Base-by-base conservation (phyloP, 2,113 vertebrate species). In the Leucopternis melanops region DNA sequence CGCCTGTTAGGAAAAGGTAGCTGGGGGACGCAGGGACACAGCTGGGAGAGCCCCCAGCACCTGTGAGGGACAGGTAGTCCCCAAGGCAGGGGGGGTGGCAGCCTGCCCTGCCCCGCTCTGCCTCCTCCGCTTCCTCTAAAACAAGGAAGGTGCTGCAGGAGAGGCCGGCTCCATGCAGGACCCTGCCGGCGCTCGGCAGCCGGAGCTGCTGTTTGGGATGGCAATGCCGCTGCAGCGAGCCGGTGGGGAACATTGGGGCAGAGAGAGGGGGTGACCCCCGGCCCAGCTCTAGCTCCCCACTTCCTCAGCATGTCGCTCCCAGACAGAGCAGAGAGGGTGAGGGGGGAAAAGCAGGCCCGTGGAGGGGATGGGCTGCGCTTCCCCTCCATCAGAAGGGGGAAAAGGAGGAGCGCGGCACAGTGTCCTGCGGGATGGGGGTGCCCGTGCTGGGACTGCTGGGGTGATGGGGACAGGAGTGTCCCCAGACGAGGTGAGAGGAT, bases 71-170 rank as follows among this genome's bases (percentile, higher is more conserved):
- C 29, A 13, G 5, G 6, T 1, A 2, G 40, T 34, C 50, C 72
- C 62, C 34, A 1, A 32, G 62, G 62, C 23, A 3, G 9, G 11
- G 23, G 67, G 52, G 36, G 62, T 65, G 19, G 6, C 70, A 85
- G 86, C 90, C 61, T 57, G 69, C 69, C 69, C 65, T 75, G 71
- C 75, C 92, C 92, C 92, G 59, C 78, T 59, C 70, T 72, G 71
- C 81, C 92, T 94, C 92, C 82, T 79, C 75, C 19, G 54, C 97
- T 98, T 97, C 98, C 98, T 98, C 95, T 98, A 98, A 97, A 98
- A 98, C 97, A 98, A 98, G 98, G 98, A 98, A 98, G 71, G 96
- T 17, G 89, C 77, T 50, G 52, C 61, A 5, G 87, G 77, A 91
- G 81, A 92, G 63, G 96, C 80, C 20, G 23, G 91, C 45, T 36